Conservation (phyloP, 2,797 vertebrate species). For the Crocodylus rhombifer region DNA sequence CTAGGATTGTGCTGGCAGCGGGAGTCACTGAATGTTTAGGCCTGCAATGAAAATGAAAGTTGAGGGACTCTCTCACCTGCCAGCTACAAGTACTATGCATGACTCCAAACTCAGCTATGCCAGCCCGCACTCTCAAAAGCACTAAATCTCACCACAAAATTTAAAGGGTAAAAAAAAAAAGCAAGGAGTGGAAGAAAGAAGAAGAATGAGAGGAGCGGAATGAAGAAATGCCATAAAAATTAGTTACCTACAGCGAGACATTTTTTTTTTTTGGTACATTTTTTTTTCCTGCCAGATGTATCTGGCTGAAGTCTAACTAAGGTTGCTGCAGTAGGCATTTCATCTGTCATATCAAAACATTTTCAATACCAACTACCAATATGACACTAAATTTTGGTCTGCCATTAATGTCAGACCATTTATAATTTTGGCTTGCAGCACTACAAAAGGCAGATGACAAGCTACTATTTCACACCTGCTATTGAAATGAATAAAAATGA, state of each 20-base stretch:
- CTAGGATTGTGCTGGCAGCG: too few species aligned
- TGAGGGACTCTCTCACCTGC: not conserved
- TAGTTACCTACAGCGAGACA: slow-evolving; percentile 20
- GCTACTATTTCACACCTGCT: slow-evolving; percentile 77
- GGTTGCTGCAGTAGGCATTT: slow-evolving; percentile 72
- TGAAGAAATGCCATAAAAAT: slow-evolving; percentile 63
- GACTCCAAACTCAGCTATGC: not conserved
- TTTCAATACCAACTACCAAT: slow-evolving; percentile 77
- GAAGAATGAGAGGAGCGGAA: not conserved
- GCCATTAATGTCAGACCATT: slow-evolving; percentile 80
- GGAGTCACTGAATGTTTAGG: not conserved
- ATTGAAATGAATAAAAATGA: slow-evolving; percentile 79
- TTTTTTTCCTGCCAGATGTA: slow-evolving; percentile 39
- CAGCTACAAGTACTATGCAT: not conserved
- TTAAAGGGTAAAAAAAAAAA: not conserved
- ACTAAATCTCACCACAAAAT: not conserved
- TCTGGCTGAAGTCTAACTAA: slow-evolving; percentile 70
- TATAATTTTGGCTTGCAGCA: slow-evolving; percentile 79
- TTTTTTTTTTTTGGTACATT: not conserved
- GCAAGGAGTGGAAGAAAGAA: not conserved
- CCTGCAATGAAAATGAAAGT: not conserved
- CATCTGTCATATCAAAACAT: slow-evolving; percentile 80
- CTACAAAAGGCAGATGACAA: slow-evolving; percentile 76
- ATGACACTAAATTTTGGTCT: slow-evolving; percentile 77
- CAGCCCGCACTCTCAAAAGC: not conserved